These are phyloP conservation scores for Chlorospingus flavigularis DNA, from an alignment of 2,797 vertebrate genomes.

Conservation along the genomic window DNA sequence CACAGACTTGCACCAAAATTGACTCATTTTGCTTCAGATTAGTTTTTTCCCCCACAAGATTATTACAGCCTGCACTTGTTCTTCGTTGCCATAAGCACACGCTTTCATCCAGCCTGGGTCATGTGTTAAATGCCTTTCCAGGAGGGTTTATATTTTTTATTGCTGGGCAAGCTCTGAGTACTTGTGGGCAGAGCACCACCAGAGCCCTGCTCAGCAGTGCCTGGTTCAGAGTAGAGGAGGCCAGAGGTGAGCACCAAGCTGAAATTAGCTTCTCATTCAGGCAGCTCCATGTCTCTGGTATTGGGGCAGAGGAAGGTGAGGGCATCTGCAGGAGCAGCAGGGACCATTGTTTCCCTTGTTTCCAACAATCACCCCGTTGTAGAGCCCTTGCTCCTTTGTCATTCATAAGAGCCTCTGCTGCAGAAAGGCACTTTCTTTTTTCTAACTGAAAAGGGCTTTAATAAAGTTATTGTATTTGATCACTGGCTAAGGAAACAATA, in stretches of 20 bases:
- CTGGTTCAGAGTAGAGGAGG: not conserved
- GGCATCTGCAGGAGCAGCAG: not conserved
- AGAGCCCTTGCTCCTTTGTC: not conserved
- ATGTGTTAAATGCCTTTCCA: not conserved
- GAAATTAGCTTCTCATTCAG: not conserved
- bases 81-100: rapidly evolving
- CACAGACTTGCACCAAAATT: not conserved
- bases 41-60: not conserved
- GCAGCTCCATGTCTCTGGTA: not conserved
- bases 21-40: conserved; percentile 47
- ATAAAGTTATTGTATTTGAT: conserved; percentile 78
- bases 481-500: conserved; percentile 71
- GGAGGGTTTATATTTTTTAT: not conserved
- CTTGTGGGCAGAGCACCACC: not conserved
- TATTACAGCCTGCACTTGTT: not conserved
- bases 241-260: not conserved
- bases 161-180: not conserved
- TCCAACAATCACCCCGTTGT: not conserved
- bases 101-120: not conserved
- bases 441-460: conserved; percentile 65
- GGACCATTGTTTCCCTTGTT: not conserved
- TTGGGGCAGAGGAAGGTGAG: not conserved
- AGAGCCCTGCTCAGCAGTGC: not conserved
- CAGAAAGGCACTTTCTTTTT: conserved; percentile 46
- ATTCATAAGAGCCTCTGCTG: not conserved